Conservation (phyloP, 2,797 vertebrate species). For the Acanthis flammea region DNA sequence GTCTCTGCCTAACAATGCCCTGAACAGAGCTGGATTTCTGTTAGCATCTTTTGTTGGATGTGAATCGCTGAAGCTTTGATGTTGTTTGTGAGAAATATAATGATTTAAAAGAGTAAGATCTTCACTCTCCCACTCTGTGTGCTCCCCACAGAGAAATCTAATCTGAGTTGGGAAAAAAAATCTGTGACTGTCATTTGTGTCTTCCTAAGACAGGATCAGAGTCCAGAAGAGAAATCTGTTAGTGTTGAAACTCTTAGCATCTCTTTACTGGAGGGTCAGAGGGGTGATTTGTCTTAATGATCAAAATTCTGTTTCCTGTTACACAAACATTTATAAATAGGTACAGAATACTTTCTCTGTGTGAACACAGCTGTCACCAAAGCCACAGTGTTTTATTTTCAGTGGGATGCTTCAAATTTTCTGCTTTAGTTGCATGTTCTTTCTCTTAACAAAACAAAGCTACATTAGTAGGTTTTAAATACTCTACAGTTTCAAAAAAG, state of each 20-base stretch:
- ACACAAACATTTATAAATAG: background rate
- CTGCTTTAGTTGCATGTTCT: background rate
- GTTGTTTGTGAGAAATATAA: constrained; percentile 51
- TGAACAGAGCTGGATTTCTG: constrained; percentile 41
- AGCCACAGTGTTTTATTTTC: background rate
- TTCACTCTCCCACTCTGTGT: background rate
- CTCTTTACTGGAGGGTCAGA: background rate
- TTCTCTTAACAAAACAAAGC: background rate
- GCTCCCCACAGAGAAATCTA: constrained; percentile 3
- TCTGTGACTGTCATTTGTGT: background rate
- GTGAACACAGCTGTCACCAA: background rate
- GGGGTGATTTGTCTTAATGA: background rate
- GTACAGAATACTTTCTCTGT: background rate
- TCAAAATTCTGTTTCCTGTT: background rate
- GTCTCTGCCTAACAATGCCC: constrained; percentile 52
- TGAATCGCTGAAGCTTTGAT: constrained; percentile 32
- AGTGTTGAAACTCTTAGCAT: background rate
- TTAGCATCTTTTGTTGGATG: constrained; percentile 51
- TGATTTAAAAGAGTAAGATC: constrained; percentile 39
- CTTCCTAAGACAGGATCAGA: no score
- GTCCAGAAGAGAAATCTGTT: background rate
- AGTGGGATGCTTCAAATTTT: background rate
- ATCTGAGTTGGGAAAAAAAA: background rate
- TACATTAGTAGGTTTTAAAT: background rate
- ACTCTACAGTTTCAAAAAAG: background rate